Evolutionary conservation across 2,113 vertebrate species (phyloP).

Genomic region (Orientallactaga bullata): DNA sequence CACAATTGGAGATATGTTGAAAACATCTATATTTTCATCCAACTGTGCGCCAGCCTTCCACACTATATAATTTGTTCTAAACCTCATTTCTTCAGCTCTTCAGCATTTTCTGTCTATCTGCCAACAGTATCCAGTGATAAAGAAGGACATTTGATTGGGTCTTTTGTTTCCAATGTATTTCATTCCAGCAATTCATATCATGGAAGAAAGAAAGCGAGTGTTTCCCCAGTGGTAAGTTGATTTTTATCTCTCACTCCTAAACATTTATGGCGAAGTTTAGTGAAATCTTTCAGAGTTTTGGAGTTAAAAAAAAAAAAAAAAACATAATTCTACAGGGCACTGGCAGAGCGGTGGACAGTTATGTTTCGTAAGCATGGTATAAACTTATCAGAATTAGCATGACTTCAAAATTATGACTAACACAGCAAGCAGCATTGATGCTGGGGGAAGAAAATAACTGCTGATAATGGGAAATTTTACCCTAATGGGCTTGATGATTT

Average conservation of each 20-base stretch:
- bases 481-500: background rate
- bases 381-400: conserved; percentile 33
- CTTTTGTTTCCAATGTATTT: conserved; percentile 35
- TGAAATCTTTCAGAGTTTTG: background rate
- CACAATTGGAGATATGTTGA: conserved; percentile 28
- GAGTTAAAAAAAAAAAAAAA: background rate
- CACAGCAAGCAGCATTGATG: background rate
- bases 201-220: background rate
- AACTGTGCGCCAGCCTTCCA: conserved; percentile 34
- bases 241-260: conserved; percentile 57
- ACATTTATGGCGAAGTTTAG: conserved; percentile 48
- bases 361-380: background rate
- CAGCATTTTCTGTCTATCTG: conserved; percentile 10
- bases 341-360: background rate
- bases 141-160: conserved; percentile 10
- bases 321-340: background rate
- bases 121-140: background rate
- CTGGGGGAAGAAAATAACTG: background rate
- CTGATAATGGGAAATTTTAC: background rate
- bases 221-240: conserved; percentile 23
- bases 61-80: conserved; percentile 55
- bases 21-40: conserved; percentile 47
- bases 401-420: conserved; percentile 5
- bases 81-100: background rate
- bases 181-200: conserved; percentile 49